These are phyloP conservation scores for Encarsia formosa DNA, from an alignment of 2,888 invertebrate genomes.

Conservation along the genomic window DNA sequence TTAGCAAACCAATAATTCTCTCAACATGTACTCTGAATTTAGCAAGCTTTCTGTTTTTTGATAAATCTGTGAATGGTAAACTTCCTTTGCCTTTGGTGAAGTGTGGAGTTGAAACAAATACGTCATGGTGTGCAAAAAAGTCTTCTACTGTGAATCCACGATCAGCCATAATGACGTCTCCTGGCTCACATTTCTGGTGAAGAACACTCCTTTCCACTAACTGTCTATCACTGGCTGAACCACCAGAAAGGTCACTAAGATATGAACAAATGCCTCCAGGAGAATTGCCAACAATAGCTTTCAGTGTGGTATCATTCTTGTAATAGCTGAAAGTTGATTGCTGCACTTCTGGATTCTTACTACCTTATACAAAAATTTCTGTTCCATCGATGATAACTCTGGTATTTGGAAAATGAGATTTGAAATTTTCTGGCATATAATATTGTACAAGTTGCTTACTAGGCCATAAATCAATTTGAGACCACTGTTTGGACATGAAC, in stretches of 20 bases:
- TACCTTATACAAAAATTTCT: constrained; percentile 15
- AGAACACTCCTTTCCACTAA: constrained; percentile 30
- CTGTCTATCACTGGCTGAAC: constrained; percentile 31
- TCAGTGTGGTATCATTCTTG: constrained; percentile 30
- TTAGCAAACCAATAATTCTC: too few relatives aligned
- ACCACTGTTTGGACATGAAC: too few relatives aligned
- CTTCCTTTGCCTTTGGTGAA: constrained; percentile 12
- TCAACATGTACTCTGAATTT: too few relatives aligned
- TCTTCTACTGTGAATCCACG: constrained; percentile 32
- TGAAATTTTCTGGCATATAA: constrained; percentile 14
- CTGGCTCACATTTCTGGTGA: constrained; percentile 21
- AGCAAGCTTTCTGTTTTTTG: constrained; percentile 25
- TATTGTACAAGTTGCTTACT: constrained; percentile 8
- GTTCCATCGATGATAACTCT: constrained; percentile 22
- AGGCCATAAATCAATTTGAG: constrained; percentile 15
- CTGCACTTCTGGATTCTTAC: constrained; percentile 5
- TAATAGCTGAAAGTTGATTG: constrained; percentile 30
- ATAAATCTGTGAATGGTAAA: constrained; percentile 21
- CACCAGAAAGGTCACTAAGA: constrained; percentile 26
- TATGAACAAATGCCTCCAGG: constrained; percentile 28
- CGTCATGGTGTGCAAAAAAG: constrained; percentile 26
- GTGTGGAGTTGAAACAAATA: constrained; percentile 25
- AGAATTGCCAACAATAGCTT: constrained; percentile 27
- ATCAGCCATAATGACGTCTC: constrained; percentile 32
- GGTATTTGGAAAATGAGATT: constrained; percentile 14